Evolutionary conservation across 1,140 invertebrate genomes (phyloP).

Genomic region (Macrocentrus cingulum): DNA sequence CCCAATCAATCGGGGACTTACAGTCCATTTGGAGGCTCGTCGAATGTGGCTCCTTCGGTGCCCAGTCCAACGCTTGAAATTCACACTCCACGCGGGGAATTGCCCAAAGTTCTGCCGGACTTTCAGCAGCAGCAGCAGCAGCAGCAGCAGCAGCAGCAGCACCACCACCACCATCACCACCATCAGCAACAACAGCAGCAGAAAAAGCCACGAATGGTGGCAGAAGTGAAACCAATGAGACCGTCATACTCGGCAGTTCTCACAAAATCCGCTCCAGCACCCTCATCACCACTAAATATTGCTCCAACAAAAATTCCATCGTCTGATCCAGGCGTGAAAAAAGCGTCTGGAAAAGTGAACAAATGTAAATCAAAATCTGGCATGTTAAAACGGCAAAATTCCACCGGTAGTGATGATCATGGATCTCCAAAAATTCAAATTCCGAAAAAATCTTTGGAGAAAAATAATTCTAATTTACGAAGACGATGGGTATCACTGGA

Average conservation of each 20-base stretch:
- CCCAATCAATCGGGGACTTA: conserved; percentile 81
- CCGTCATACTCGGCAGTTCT: conserved; percentile 81
- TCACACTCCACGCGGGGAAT: conserved; percentile 18
- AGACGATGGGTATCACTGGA: conserved; percentile 55
- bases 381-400: conserved; percentile 57
- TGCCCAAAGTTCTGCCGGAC: conserved; percentile 21
- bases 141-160: conserved; percentile 34
- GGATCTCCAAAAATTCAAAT: conserved; percentile 53
- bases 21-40: conserved; percentile 70
- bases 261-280: conserved; percentile 65
- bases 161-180: conserved; percentile 30
- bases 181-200: conserved; percentile 37
- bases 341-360: conserved; percentile 27
- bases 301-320: conserved; percentile 44
- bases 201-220: conserved; percentile 74
- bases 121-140: conserved; percentile 57
- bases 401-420: conserved; percentile 60
- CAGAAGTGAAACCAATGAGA: conserved; percentile 82
- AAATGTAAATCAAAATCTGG: conserved; percentile 50
- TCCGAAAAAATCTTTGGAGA: conserved; percentile 44
- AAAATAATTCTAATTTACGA: conserved; percentile 47
- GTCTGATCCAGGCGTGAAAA: conserved; percentile 34
- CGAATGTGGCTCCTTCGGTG: conserved; percentile 50
- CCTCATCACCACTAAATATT: conserved; percentile 14
- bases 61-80: conserved; percentile 12